Percentiles rank a stretch among this genome's conserved stretches.
Conservation (phyloP, 2,888 invertebrate genomes). For the Callyntrura guangdongensis region DNA sequence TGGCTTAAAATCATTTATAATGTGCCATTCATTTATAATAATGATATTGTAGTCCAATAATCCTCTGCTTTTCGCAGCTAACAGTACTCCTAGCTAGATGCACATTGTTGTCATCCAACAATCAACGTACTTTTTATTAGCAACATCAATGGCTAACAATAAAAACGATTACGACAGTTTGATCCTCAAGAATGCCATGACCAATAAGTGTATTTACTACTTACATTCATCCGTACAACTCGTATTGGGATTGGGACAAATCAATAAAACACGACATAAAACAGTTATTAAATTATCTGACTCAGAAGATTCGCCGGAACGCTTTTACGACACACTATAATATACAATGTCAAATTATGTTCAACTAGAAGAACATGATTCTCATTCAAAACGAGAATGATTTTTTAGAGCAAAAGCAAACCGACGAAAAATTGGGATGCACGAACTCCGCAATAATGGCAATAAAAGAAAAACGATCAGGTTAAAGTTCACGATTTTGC, state of each 20-base stretch:
- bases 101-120: neutral
- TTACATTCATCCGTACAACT: no score
- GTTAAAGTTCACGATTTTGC: conserved; percentile 5
- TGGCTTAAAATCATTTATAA: conserved; percentile 22
- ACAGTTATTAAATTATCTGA: no score
- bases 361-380: neutral
- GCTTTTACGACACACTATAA: no score
- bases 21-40: no score
- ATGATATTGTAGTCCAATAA: neutral
- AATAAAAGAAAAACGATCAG: neutral
- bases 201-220: no score
- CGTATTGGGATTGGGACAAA: no score
- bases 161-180: neutral
- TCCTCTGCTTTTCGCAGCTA: conserved; percentile 1
- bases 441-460: neutral
- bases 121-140: neutral
- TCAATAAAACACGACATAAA: no score
- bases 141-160: conserved; percentile 6
- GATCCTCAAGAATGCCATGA: neutral
- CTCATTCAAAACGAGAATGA: neutral
- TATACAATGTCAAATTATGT: neutral
- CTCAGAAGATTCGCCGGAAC: no score
- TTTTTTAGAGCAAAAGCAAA: neutral
- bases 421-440: neutral
- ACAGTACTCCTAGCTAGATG: neutral